A percentile compares a stretch with the other conserved stretches of the same genome.
These are phyloP conservation scores for Antedon bifida DNA, from an alignment of 35 echinoderm and acorn worm species.

Conservation along the genomic window DNA sequence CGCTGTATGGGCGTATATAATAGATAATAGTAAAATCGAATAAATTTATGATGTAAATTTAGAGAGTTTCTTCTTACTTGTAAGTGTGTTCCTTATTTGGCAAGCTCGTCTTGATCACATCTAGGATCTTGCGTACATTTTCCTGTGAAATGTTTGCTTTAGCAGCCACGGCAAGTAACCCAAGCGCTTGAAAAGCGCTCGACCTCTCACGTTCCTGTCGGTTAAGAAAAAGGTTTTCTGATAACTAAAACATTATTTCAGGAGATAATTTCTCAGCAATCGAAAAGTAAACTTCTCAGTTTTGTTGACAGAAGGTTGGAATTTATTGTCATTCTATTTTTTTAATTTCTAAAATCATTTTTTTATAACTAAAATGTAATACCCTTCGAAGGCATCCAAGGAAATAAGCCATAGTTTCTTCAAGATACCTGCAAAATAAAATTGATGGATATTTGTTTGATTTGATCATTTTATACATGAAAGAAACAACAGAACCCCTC, in stretches of 20 bases:
- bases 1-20: no score
- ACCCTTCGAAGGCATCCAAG: neutral
- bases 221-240: neutral
- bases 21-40: no score
- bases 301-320: neutral
- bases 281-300: neutral
- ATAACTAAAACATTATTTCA: neutral
- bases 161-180: conserved; percentile 81
- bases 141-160: conserved; percentile 49
- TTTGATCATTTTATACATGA: no score
- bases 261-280: neutral
- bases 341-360: no score
- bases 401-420: neutral
- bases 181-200: conserved; percentile 90
- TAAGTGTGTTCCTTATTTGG: conserved; percentile 69
- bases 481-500: no score
- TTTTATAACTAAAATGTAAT: neutral
- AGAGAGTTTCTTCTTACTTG: conserved; percentile 37
- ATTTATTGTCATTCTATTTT: no score
- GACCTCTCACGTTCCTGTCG: conserved; percentile 84
- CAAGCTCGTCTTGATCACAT: conserved; percentile 41
- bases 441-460: no score
- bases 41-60: no score
- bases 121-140: conserved; percentile 65
- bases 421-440: neutral